Conservation (phyloP, 1,140 invertebrate genomes). For the Drosophila gunungcola region DNA sequence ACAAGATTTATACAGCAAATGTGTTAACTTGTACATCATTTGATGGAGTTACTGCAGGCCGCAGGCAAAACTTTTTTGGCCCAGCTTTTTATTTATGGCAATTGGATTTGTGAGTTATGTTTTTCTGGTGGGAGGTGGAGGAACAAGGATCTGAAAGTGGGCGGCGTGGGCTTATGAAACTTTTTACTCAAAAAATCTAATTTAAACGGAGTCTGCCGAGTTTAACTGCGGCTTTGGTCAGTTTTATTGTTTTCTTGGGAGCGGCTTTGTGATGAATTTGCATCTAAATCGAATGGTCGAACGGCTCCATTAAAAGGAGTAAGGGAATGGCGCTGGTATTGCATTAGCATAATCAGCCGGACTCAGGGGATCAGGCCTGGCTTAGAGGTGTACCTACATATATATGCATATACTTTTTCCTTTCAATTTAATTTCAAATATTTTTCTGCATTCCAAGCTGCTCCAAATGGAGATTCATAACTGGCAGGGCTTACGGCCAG, state of each 20-base stretch:
- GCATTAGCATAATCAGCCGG: conserved; percentile 77
- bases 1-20: conserved; percentile 83
- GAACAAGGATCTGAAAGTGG: conserved; percentile 1
- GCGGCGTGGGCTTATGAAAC: conserved; percentile 26
- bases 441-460: conserved; percentile 24
- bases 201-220: conserved; percentile 46
- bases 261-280: conserved; percentile 78
- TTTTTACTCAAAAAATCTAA: conserved; percentile 44
- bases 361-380: conserved; percentile 54
- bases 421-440: conserved; percentile 53
- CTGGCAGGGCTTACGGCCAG: conserved; percentile 19
- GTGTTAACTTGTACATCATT: conserved; percentile 84
- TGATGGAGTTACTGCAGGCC: conserved; percentile 73
- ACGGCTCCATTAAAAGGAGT: conserved; percentile 70
- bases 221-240: conserved; percentile 45
- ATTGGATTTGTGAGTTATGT: conserved; percentile 81
- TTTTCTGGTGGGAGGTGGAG: conserved; percentile 5
- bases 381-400: conserved; percentile 25
- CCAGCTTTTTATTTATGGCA: conserved; percentile 71
- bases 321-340: conserved; percentile 52
- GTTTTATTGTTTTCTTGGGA: conserved; percentile 67
- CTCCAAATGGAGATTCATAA: conserved; percentile 31
- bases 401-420: conserved; percentile 5
- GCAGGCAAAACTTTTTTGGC: conserved; percentile 59
- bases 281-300: conserved; percentile 78